Percentiles rank a stretch among this genome's conserved stretches.
phyloP scores from a whole-genome alignment of 1,140 invertebrate genomes.

The Sycophaga agraensis region DNA sequence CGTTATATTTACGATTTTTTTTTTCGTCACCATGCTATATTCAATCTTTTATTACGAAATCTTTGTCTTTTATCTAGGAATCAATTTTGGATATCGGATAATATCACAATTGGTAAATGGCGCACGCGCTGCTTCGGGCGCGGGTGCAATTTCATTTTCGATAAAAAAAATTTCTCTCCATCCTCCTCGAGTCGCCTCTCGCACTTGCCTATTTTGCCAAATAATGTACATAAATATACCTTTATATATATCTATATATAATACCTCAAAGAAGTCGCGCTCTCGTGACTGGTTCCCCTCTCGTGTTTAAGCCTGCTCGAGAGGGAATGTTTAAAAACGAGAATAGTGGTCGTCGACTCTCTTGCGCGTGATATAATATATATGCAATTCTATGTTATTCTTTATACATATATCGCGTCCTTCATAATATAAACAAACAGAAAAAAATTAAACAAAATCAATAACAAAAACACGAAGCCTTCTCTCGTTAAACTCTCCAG shows the following conservation, averaged over 20 bases:
- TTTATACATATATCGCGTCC: neutral
- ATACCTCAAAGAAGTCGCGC: slow-evolving; percentile 8
- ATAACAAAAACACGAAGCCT: slow-evolving; percentile 28
- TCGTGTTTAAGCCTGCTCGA: neutral
- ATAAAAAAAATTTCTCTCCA: slow-evolving; percentile 23
- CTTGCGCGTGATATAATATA: slow-evolving; percentile 22
- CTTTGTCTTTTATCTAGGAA: slow-evolving; percentile 30
- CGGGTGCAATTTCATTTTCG: slow-evolving; percentile 8
- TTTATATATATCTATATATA: neutral
- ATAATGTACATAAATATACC: slow-evolving; percentile 27
- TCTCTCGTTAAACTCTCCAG: too few species aligned
- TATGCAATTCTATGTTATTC: neutral
- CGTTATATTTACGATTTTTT: slow-evolving; percentile 17
- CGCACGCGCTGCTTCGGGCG: neutral
- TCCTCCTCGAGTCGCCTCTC: slow-evolving; percentile 24
- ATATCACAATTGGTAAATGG: slow-evolving; percentile 28
- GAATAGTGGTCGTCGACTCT: slow-evolving; percentile 28
- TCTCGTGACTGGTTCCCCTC: neutral
- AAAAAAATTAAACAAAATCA: slow-evolving; percentile 26
- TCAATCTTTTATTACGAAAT: slow-evolving; percentile 17
- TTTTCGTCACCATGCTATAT: slow-evolving; percentile 3
- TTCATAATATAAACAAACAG: slow-evolving; percentile 16
- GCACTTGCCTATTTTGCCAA: slow-evolving; percentile 19
- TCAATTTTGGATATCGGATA: slow-evolving; percentile 31
- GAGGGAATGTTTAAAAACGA: slow-evolving; percentile 3